phyloP scores from a whole-genome alignment of 2,888 invertebrate species.

The Cepaea hortensis region DNA sequence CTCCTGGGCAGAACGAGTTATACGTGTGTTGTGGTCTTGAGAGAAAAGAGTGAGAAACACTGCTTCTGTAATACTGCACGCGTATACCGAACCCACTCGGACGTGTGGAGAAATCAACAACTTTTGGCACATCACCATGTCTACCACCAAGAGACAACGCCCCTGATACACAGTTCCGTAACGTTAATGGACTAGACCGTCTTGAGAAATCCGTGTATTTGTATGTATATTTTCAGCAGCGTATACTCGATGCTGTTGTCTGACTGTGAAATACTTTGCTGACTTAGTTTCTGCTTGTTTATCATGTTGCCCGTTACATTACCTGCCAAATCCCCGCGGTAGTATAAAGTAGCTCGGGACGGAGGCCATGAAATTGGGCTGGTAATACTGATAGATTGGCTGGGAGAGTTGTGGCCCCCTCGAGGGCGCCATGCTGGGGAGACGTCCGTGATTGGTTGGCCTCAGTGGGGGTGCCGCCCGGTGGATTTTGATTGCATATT shows the following conservation, averaged over 20 bases:
- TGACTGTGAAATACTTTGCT: constrained; percentile 22
- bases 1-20: too few species aligned
- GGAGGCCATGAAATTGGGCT: constrained; percentile 60
- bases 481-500: constrained; percentile 57
- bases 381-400: constrained; percentile 66
- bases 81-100: too few species aligned
- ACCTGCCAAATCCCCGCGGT: constrained; percentile 53
- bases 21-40: too few species aligned
- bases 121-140: too few species aligned
- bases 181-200: not conserved
- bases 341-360: constrained; percentile 59
- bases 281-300: constrained; percentile 38
- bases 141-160: too few species aligned
- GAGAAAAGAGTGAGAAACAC: too few species aligned
- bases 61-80: too few species aligned
- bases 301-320: constrained; percentile 33
- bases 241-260: not conserved
- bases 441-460: constrained; percentile 57
- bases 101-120: too few species aligned
- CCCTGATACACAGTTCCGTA: too few species aligned
- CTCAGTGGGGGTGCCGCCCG: constrained; percentile 57
- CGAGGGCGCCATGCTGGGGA: constrained; percentile 54
- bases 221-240: not conserved
- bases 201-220: not conserved
- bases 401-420: constrained; percentile 57